Base-by-base conservation (phyloP, 2,888 invertebrate species). In the Caradrina clavipalpis region DNA sequence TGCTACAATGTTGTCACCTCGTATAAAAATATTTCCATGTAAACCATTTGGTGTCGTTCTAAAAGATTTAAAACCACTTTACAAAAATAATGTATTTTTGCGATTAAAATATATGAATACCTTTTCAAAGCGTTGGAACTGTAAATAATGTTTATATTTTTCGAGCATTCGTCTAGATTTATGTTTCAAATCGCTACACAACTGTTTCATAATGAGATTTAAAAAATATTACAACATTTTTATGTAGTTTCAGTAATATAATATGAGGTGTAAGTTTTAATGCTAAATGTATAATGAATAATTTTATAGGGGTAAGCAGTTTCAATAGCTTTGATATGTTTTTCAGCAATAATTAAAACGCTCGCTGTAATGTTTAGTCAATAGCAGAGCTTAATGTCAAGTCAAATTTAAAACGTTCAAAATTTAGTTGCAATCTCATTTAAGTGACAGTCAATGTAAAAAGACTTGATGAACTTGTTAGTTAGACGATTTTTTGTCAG, bases 131-230 rank as follows among this genome's bases (percentile, higher is more conserved):
- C 51, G 51, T 56, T 55, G 51, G 19, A 11, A 59, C 13, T 63
- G 67, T 54, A 78, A 77, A 76, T 77, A 76, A 76, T 42, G 61
- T 65, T 75, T 59, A 56, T 26, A 50, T 63, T 60, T 73, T 61
- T 65, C 35, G 21, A 73, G 19, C 59, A 63, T 73, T 77, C 19
- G 47, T 73, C 19, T 53, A 60, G 62, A 76, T 76, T 76, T 63
- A 62, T 72, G 78, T 49, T 49, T 63, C 67, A 53, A 72, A 67
- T 26, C 17, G 65, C 54, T 77, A 73, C 59, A 57, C 55, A 53
- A 45, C 67, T 53, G 49, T 67, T 56, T 67, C 31, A 45, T 59
- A 26, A 62, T 53, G 22, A 5, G 50, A 49, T 39, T 10, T 45
- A 56, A 50, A 55, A 73, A 35, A 22, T 13, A 47, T 55, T 3